Evolutionary conservation across 2,797 vertebrate genomes (phyloP).

Genomic region (Astyanax mexicanus): DNA sequence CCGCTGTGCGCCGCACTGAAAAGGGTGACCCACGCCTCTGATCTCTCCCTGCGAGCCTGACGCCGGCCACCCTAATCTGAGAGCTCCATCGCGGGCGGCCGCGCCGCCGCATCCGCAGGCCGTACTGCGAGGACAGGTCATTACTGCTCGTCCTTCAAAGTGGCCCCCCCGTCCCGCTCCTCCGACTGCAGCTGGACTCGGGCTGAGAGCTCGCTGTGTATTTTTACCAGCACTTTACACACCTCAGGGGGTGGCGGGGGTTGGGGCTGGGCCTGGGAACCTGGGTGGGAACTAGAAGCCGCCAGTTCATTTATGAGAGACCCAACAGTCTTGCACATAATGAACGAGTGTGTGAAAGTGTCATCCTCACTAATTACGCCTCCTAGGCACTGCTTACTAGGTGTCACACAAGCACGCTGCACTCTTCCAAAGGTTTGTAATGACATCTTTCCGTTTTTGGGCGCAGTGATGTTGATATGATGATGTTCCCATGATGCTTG

Average conservation of each 20-base stretch:
- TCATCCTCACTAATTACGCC: conserved; percentile 68
- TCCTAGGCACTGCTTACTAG: conserved; percentile 52
- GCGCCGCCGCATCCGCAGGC: conserved; percentile 68
- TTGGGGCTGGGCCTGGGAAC: conserved; percentile 44
- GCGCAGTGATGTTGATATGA: conserved; percentile 39
- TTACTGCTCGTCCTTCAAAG: conserved; percentile 76
- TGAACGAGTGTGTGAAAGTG: conserved; percentile 68
- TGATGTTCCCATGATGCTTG: conserved; percentile 29
- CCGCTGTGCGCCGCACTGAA: conserved; percentile 66
- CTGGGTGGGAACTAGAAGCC: conserved; percentile 42
- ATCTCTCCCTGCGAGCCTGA: conserved; percentile 53
- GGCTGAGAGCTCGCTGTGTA: conserved; percentile 65
- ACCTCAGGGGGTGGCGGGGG: conserved; percentile 46
- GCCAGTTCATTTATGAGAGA: conserved; percentile 34
- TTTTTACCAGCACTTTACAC: conserved; percentile 68
- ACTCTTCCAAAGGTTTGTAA: conserved; percentile 42
- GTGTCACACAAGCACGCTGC: conserved; percentile 46
- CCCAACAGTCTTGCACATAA: conserved; percentile 58
- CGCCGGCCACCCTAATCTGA: conserved; percentile 71
- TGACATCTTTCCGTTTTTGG: conserved; percentile 42
- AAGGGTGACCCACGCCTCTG: conserved; percentile 70
- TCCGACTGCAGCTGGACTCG: conserved; percentile 44
- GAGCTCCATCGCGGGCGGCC: conserved; percentile 64
- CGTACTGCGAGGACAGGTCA: conserved; percentile 74
- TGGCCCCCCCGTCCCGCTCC: conserved; percentile 63